Evolutionary conservation across 1,140 invertebrate genomes (phyloP), one percentile per base, ranked within the genome.

Genomic region (Heliconius hermathena): DNA sequence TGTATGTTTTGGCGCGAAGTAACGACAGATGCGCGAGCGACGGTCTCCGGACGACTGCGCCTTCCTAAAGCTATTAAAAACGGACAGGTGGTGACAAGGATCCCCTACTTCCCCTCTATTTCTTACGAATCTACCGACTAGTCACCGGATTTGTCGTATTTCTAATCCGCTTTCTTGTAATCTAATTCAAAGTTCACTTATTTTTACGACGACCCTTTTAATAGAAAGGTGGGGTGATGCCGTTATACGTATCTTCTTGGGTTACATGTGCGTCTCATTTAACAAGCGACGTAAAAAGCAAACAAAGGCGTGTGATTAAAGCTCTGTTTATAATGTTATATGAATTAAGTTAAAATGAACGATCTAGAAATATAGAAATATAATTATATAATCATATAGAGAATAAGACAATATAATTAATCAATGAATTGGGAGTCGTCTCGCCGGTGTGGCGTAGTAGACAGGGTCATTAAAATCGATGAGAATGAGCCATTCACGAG

Each of bases 51-150:
- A 83, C 86, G 82, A 90, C 89, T 91, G 85, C 87, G 88, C 90
- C 89, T 92, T 92, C 91, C 91, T 87, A 90, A 87, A 92, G 85
- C 89, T 83, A 90, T 90, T 92, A 91, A 87, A 83, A 77, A 85
- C 83, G 78, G 91, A 91, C 91, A 93, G 91, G 92, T 93, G 91
- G 88, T 91, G 91, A 92, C 90, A 90, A 91, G 85, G 87, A 90
- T 84, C 78, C 83, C 86, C 88, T 87, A 89, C 90, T 91, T 91
- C 90, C 91, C 90, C 87, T 90, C 84, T 83, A 84, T 84, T 80
- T 74, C 38, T 75, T 66, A 46, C 73, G 76, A 76, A 82, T 80
- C 79, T 78, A 57, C 46, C 83, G 77, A 88, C 83, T 80, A 78
- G 78, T 87, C 78, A 75, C 52, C 33, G 83, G 84, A 88, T 82